Evolutionary conservation across 2,888 invertebrate species (phyloP).

Genomic region (Caradrina kadenii): DNA sequence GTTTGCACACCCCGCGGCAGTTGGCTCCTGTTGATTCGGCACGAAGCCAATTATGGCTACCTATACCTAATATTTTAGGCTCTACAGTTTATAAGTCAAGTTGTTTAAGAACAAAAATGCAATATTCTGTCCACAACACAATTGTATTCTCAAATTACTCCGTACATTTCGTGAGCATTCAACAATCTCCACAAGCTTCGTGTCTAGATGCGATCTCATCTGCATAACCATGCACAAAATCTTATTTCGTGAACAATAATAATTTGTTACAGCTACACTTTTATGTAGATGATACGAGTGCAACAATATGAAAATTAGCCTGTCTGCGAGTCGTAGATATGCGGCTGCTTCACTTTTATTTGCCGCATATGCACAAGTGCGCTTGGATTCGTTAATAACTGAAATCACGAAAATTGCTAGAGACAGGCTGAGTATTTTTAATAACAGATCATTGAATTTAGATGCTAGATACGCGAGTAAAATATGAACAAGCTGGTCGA

Average conservation of each 20-base stretch:
- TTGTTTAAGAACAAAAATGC: slow-evolving; percentile 31
- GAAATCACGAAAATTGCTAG: slow-evolving; percentile 29
- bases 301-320: slow-evolving; percentile 59
- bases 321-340: slow-evolving; percentile 47
- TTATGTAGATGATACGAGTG: slow-evolving; percentile 51
- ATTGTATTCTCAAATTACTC: slow-evolving; percentile 51
- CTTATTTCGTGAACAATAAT: slow-evolving; percentile 63
- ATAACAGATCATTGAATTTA: slow-evolving; percentile 60
- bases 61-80: slow-evolving; percentile 42
- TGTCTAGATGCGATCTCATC: slow-evolving; percentile 59
- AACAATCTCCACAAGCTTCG: slow-evolving; percentile 47
- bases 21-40: slow-evolving; percentile 48
- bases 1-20: slow-evolving; percentile 37
- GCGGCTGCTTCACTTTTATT: slow-evolving; percentile 35
- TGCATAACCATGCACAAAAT: slow-evolving; percentile 65
- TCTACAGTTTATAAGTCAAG: slow-evolving; percentile 15
- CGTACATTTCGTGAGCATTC: slow-evolving; percentile 34
- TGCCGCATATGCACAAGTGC: slow-evolving; percentile 9
- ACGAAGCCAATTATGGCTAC: slow-evolving; percentile 49
- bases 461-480: slow-evolving; percentile 52
- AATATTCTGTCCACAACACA: slow-evolving; percentile 22
- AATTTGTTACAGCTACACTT: slow-evolving; percentile 54
- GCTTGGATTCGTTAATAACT: slow-evolving; percentile 38
- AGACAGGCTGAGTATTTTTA: slow-evolving; percentile 45
- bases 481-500: slow-evolving; percentile 64